Evolutionary conservation across 2,888 invertebrate genomes (phyloP), one percentile per base, ranked within the genome.

Genomic region (Pyrocoelia pectoralis): DNA sequence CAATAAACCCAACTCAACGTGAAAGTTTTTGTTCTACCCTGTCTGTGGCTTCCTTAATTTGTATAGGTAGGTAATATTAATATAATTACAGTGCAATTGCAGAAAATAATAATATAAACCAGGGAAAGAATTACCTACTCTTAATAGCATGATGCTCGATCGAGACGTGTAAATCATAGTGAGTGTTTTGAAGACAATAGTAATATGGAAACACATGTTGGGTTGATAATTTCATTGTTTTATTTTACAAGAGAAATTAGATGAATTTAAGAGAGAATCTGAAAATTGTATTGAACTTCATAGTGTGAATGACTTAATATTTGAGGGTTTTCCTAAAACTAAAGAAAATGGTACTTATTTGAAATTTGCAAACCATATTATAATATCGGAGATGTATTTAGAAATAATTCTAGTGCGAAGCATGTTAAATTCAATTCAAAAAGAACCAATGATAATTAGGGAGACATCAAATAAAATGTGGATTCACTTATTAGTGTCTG

Each of bases 51-150:
- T n/a, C n/a, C n/a, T n/a, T n/a, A n/a, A n/a, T n/a, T n/a, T n/a
- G n/a, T n/a, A n/a, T n/a, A n/a, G n/a, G n/a, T n/a, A n/a, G n/a
- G n/a, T n/a, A n/a, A n/a, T n/a, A n/a, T n/a, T n/a, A n/a, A n/a
- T n/a, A n/a, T n/a, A n/a, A n/a, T n/a, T n/a, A n/a, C n/a, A n/a
- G n/a, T 41, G 4, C 2, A 41, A 13, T 41, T 41, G 14, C 41
- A 41, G 14, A 46, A 46, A 17, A 9, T 46, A 15, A 46, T n/a
- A 46, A 18, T 46, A 17, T 46, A 29, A 57, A 54, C 59, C 62
- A 9, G 59, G 50, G 9, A 56, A 61, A 40, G 59, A 63, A 17
- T 51, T 53, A 24, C n/a, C n/a, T n/a, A n/a, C n/a, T n/a, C n/a
- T 17, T 46, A 2, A 2, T 46, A 17, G 18, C 46, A 17, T n/a